phyloP scores from a whole-genome alignment of 2,113 vertebrate genomes.

The Nothocercus nigrocapillus region DNA sequence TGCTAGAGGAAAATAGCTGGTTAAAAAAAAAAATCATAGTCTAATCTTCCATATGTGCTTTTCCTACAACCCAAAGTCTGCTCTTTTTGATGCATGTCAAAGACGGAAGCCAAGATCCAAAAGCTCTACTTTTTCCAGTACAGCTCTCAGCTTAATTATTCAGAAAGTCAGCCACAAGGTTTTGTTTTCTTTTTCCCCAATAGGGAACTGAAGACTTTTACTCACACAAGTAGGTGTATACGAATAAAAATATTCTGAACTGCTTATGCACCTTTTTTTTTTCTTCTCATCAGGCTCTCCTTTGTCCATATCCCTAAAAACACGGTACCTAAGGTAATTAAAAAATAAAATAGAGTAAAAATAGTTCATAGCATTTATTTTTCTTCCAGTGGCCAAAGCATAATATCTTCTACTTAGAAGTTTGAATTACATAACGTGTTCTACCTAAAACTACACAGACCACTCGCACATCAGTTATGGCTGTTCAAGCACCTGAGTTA shows the following conservation, averaged over 20 bases:
- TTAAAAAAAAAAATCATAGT: background rate
- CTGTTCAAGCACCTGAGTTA: background rate
- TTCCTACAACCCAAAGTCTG: background rate
- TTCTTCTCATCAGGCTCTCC: background rate
- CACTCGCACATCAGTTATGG: background rate
- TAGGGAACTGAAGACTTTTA: background rate
- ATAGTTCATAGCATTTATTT: background rate
- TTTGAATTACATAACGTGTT: background rate
- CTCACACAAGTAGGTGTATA: background rate
- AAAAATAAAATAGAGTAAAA: background rate
- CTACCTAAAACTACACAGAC: background rate
- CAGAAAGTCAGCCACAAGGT: background rate
- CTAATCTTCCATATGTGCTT: background rate
- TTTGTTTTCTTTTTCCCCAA: background rate
- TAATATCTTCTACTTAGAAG: background rate
- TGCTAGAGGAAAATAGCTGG: background rate
- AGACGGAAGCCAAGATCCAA: background rate
- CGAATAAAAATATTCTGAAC: background rate
- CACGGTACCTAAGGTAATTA: accelerated
- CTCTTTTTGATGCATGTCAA: background rate
- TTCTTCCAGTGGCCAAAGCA: background rate
- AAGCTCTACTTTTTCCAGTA: background rate
- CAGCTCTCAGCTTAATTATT: background rate
- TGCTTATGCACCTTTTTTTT: background rate
- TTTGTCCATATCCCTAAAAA: background rate